Conservation (phyloP, 2,113 vertebrate species). For the Sander lucioperca region DNA sequence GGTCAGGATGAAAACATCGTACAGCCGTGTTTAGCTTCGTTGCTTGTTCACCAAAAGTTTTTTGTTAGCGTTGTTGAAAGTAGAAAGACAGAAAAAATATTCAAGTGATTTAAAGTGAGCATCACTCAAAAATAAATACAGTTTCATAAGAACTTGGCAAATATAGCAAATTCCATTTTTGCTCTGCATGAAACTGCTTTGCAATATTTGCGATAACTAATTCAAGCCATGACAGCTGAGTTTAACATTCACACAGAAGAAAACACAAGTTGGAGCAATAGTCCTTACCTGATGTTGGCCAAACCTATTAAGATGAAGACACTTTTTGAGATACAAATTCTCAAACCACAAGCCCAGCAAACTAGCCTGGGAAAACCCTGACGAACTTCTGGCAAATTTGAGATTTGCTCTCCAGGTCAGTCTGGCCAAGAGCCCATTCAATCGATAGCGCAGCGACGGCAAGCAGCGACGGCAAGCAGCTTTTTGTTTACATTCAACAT, state of each 20-base stretch:
- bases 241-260: neutral
- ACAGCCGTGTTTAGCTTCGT: neutral
- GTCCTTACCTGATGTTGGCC: neutral
- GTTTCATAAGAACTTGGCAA: slow-evolving; percentile 20
- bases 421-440: too few relatives aligned
- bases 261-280: neutral
- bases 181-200: neutral
- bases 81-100: neutral
- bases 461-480: too few relatives aligned
- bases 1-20: neutral
- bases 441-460: too few relatives aligned
- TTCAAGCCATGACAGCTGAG: neutral
- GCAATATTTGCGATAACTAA: slow-evolving; percentile 27
- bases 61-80: neutral
- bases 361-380: too few relatives aligned
- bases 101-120: slow-evolving; percentile 13
- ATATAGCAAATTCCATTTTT: slow-evolving; percentile 4
- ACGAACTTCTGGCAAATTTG: too few relatives aligned
- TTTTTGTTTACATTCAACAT: too few relatives aligned
- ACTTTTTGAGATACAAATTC: neutral
- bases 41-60: neutral
- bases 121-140: slow-evolving; percentile 10
- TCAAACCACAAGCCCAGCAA: neutral
- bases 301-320: neutral
- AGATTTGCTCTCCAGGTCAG: too few relatives aligned